Base-by-base conservation (phyloP, 2,797 vertebrate genomes). In the Austrolebias charrua region DNA sequence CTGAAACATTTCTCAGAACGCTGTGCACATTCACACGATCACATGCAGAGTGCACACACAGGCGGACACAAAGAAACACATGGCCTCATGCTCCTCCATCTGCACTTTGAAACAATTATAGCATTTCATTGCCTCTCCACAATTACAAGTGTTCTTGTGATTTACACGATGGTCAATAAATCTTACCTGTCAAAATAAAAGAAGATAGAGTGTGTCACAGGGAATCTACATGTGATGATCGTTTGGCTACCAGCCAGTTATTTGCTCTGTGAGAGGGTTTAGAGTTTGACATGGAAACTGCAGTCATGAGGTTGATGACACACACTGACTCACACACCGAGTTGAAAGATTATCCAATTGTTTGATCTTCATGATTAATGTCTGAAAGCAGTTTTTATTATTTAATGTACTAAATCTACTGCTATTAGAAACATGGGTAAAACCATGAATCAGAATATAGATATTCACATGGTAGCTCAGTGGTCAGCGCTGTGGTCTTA, bases 101-200 rank as follows among this genome's bases (percentile, higher is more conserved):
- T 14, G 51, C 75, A 80, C 85, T 86, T 87, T 74, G 83, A 87
- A 90, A 86, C 80, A 89, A 87, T 89, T 86, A 85, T 66, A 74
- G 55, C 69, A 76, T 84, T 80, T 77, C 58, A 64, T 65, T 79
- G 77, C 60, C 67, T 84, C 68, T 73, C 54, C 78, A 76, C 82
- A 86, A 90, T 88, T 79, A 88, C 82, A 85, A 82, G 72, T 48
- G 67, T 83, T 57, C 52, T 68, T 75, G 63, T 80, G 80, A 86
- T 88, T 85, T 88, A 87, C 52, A 70, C 2, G 42, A 44, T 6
- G 42, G 53, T 49, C 56, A 73, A 72, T 86, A 77, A 86, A 85
- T 85, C 65, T 47, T n/a, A 68, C 65, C 66, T 79, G 76, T 78
- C 85, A 86, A 31, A 61, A 29, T 18, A 50, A 66, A 84, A 86